These are phyloP conservation scores for Anodontia alba DNA, from an alignment of 2,888 invertebrate genomes.

Conservation along the genomic window DNA sequence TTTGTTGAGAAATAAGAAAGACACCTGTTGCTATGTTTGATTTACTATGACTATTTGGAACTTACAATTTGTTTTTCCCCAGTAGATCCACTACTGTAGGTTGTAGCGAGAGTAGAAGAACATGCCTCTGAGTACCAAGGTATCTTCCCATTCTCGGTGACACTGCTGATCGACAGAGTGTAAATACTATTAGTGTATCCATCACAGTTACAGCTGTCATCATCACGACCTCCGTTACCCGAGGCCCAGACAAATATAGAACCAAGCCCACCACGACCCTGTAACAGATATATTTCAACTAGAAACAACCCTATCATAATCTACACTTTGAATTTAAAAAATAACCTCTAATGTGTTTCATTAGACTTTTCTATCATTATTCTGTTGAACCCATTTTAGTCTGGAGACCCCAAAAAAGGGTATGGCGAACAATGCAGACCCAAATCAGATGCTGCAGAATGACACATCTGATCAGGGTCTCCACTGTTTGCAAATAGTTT, in stretches of 20 bases:
- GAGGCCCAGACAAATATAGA: conserved; percentile 99
- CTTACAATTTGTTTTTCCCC: conserved; percentile 87
- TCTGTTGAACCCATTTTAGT: too few species aligned
- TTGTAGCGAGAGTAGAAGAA: conserved; percentile 98
- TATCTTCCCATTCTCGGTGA: conserved; percentile 89
- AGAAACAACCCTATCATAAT: background rate
- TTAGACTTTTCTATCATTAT: too few species aligned
- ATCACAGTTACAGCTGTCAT: conserved; percentile 97
- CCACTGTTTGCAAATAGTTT: too few species aligned
- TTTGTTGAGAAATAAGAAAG: too few species aligned
- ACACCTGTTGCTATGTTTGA: too few species aligned
- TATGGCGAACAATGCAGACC: too few species aligned
- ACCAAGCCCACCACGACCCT: conserved; percentile 96
- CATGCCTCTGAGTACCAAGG: conserved; percentile 98
- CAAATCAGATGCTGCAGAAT: too few species aligned
- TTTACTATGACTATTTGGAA: too few species aligned
- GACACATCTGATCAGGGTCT: too few species aligned
- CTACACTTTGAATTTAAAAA: background rate
- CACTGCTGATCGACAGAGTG: conserved; percentile 98
- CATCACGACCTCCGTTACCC: conserved; percentile 98
- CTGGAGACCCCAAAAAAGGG: too few species aligned
- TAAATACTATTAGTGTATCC: conserved; percentile 99
- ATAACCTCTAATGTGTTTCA: too few species aligned
- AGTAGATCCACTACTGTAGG: conserved; percentile 97
- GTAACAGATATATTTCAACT: conserved; percentile 38